These are phyloP conservation scores for Meloidogyne exigua DNA, from an alignment of 1,140 invertebrate species.

Conservation along the genomic window DNA sequence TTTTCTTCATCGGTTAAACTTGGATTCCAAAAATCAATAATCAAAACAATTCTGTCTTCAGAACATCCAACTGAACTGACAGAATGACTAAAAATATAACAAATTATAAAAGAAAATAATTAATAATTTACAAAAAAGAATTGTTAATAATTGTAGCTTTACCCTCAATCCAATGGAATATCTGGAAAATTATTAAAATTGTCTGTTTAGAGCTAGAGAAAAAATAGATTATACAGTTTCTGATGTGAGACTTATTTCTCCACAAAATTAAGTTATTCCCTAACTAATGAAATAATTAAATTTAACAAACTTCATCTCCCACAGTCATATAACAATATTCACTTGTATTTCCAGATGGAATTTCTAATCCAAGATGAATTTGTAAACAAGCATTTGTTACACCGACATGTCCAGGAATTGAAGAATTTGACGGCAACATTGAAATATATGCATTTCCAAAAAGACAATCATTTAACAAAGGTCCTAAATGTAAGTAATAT, in stretches of 20 bases:
- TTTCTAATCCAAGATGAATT: conserved; percentile 30
- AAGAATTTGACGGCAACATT: conserved; percentile 26
- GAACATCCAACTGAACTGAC: conserved; percentile 24
- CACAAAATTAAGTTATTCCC: not conserved
- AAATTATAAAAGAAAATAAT: not conserved
- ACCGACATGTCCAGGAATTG: conserved; percentile 29
- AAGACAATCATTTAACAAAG: conserved; percentile 27
- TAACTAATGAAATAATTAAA: too few species aligned
- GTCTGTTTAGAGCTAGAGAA: not conserved
- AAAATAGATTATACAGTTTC: too few species aligned
- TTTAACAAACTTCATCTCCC: conserved; percentile 23
- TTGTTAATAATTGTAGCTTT: conserved; percentile 22
- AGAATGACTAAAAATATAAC: conserved; percentile 29
- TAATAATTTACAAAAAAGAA: conserved; percentile 27
- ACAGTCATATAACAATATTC: conserved; percentile 36
- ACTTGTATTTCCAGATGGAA: conserved; percentile 12
- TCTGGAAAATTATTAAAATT: conserved; percentile 20
- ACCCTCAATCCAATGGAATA: conserved; percentile 27
- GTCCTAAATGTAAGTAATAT: too few species aligned
- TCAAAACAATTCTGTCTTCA: conserved; percentile 32
- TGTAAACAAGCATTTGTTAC: conserved; percentile 28
- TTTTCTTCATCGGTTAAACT: conserved; percentile 14
- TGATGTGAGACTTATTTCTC: too few species aligned
- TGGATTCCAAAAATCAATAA: conserved; percentile 36
- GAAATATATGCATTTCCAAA: conserved; percentile 36